Percentiles rank a stretch among this genome's conserved stretches.
Conservation (phyloP, 2,888 invertebrate genomes). For the Ceraclea dissimilis region DNA sequence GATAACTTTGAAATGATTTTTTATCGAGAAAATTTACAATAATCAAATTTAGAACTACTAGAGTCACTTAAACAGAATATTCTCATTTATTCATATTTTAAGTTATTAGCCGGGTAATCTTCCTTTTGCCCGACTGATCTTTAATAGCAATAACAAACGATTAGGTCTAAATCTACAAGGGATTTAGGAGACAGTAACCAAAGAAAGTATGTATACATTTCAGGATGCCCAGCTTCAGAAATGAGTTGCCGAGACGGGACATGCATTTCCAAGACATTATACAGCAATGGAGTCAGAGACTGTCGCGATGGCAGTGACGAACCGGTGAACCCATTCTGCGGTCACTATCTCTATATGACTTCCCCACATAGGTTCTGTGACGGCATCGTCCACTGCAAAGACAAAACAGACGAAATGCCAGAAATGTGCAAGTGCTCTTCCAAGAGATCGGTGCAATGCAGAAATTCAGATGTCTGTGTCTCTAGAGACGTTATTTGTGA, state of each 20-base stretch:
- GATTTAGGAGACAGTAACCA: no score
- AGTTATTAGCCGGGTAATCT: no score
- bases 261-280: constrained; percentile 61
- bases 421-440: constrained; percentile 54
- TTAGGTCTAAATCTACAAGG: no score
- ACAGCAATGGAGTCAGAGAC: constrained; percentile 59
- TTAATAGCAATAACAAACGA: no score
- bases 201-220: not conserved
- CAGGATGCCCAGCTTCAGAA: constrained; percentile 57
- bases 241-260: constrained; percentile 59
- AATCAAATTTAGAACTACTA: no score
- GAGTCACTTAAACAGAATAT: no score
- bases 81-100: no score
- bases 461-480: constrained; percentile 49
- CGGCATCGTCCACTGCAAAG: constrained; percentile 66
- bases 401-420: constrained; percentile 69
- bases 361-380: constrained; percentile 67
- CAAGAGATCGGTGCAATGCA: constrained; percentile 34
- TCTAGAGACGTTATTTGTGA: constrained; percentile 71
- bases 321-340: constrained; percentile 54
- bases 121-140: no score
- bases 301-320: constrained; percentile 71
- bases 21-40: no score
- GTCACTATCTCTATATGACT: constrained; percentile 59
- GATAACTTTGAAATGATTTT: no score